A percentile compares a stretch with the other conserved stretches of the same genome.
Evolutionary conservation across 2,888 invertebrate genomes (phyloP).

Genomic region (Eristalis arbustorum): DNA sequence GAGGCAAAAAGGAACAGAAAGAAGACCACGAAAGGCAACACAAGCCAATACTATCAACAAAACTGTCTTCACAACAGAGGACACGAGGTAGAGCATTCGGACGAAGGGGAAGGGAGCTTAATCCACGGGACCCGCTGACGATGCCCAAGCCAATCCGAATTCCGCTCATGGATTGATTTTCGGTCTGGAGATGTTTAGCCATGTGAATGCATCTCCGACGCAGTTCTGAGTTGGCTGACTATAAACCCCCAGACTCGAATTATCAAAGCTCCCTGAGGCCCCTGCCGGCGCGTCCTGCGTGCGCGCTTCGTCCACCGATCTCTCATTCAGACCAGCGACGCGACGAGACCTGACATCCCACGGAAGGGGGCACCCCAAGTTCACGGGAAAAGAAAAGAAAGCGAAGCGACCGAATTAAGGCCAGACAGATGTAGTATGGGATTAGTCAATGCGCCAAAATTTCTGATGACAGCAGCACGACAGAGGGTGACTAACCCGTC

Average conservation of each 20-base stretch:
- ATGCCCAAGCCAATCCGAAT: slow-evolving; percentile 69
- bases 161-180: slow-evolving; percentile 66
- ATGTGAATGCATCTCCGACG: slow-evolving; percentile 68
- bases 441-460: slow-evolving; percentile 69
- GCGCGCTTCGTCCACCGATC: background rate
- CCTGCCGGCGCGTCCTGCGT: background rate
- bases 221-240: slow-evolving; percentile 35
- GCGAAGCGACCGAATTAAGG: slow-evolving; percentile 8
- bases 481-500: slow-evolving; percentile 63
- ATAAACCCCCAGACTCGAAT: slow-evolving; percentile 24
- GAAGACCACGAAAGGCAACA: background rate
- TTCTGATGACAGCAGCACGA: slow-evolving; percentile 66
- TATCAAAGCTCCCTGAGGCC: slow-evolving; percentile 49
- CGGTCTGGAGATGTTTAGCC: slow-evolving; percentile 65
- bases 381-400: slow-evolving; percentile 18
- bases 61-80: slow-evolving; percentile 63
- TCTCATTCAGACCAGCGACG: no score
- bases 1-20: background rate
- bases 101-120: slow-evolving; percentile 55
- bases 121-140: slow-evolving; percentile 40
- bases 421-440: slow-evolving; percentile 70
- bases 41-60: slow-evolving; percentile 65
- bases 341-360: slow-evolving; percentile 30
- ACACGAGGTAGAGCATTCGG: slow-evolving; percentile 27
- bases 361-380: background rate